Conservation (phyloP, 1,140 invertebrate genomes). For the Anagrus nilaparvatae region DNA sequence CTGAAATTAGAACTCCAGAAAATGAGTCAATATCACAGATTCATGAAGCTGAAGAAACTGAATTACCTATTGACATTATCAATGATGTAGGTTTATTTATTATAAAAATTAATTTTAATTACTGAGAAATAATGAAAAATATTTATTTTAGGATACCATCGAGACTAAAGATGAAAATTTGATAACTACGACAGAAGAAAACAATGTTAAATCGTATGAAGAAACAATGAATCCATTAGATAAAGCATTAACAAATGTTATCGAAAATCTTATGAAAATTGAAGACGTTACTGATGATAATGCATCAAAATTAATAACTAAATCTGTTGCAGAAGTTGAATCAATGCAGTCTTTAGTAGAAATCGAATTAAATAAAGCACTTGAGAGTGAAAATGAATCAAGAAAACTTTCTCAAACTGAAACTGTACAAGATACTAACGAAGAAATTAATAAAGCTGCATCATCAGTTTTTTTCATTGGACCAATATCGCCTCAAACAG, state of each 20-base stretch:
- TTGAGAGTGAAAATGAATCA: background rate
- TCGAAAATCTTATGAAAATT: slow-evolving; percentile 32
- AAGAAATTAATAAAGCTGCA: background rate
- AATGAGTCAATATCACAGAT: slow-evolving; percentile 33
- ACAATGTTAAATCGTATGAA: slow-evolving; percentile 2
- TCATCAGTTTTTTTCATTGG: slow-evolving; percentile 34
- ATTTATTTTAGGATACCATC: no score
- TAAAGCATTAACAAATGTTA: slow-evolving; percentile 34
- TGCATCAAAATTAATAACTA: background rate
- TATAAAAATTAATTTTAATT: no score
- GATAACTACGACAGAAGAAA: no score
- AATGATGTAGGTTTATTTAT: slow-evolving; percentile 15
- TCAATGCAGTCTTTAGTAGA: background rate
- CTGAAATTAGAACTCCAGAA: slow-evolving; percentile 35
- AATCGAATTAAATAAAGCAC: background rate
- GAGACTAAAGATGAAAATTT: no score
- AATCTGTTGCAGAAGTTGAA: background rate
- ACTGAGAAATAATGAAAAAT: no score
- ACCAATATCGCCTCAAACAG: slow-evolving; percentile 21
- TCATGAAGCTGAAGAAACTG: slow-evolving; percentile 11
- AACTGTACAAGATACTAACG: slow-evolving; percentile 1
- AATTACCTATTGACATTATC: slow-evolving; percentile 2
- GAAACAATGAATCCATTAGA: slow-evolving; percentile 30
- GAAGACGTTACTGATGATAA: slow-evolving; percentile 20
- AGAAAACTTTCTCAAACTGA: background rate